Base-by-base conservation (phyloP, 2,797 vertebrate genomes). In the Tympanoctomys barrerae region DNA sequence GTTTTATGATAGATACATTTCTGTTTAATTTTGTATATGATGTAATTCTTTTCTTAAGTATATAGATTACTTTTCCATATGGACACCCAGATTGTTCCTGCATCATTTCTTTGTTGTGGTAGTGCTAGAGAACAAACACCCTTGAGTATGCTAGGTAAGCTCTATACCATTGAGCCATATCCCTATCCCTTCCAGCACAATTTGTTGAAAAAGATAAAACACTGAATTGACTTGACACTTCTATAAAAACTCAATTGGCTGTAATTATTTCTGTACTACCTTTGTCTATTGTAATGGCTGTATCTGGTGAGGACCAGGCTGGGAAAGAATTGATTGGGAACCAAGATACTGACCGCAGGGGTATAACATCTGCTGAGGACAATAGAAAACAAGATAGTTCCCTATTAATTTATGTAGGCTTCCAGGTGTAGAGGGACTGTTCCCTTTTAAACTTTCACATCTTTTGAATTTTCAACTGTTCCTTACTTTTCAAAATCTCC, bases 151-250 rank as follows among this genome's bases (percentile, higher is more conserved):
- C n/a, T 36, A 70, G 68, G n/a, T 14, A 70, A 70, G n/a, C 68
- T 36, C n/a, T 70, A 36, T 36, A 70, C n/a, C 19, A 24, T 11
- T 71, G 21, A 39, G 70, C 70, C 18, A 24, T 71, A 39, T 71
- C 36, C 21, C 21, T 71, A 71, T 39, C 70, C 36, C n/a, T 89
- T 91, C 89, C 46, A 73, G 84, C 77, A 91, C 36, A 57, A 89
- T 91, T 96, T 88, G 62, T 64, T 79, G 54, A 54, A 84, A 94
- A 96, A 91, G 26, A 87, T 54, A 54, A 80, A 80, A 66, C 24
- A 59, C 13, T 96, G 79, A 82, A 79, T 88, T 89, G 57, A 46
- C 28, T 78, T 73, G 54, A 71, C 36, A 96, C 42, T 66, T 94
- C 49, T 66, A 61, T 94, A 49, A 83, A 96, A 96, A 18, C 71